Percentiles rank a stretch among this genome's conserved stretches.
Conservation (phyloP, 2,113 vertebrate genomes). For the Cavia aperea region DNA sequence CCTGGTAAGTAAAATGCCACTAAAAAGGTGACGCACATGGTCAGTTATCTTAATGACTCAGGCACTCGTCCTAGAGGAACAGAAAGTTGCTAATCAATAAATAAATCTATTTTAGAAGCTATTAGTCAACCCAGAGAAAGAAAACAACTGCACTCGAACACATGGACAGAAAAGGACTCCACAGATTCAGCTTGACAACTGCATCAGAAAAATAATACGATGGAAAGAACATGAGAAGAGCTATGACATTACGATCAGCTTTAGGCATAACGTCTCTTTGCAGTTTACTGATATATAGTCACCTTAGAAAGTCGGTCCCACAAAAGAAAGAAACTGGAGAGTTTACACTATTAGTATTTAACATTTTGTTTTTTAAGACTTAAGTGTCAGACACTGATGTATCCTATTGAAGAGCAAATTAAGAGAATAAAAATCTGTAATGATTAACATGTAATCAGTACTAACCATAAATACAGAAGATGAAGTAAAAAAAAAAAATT, state of each 20-base stretch:
- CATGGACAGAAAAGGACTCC: background rate
- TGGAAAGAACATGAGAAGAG: conserved; percentile 1
- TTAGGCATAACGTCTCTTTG: background rate
- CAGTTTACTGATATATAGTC: background rate
- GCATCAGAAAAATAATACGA: background rate
- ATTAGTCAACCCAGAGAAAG: conserved; percentile 13
- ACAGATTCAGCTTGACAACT: conserved; percentile 19
- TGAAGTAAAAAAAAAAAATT: background rate
- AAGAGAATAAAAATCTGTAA: conserved; percentile 21
- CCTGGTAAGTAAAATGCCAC: background rate
- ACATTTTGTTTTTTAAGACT: background rate
- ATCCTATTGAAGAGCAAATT: background rate
- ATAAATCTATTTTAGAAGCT: conserved; percentile 15
- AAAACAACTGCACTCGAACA: conserved; percentile 17
- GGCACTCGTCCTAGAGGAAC: background rate
- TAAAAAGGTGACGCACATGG: background rate
- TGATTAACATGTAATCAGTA: conserved; percentile 1
- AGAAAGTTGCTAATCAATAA: conserved; percentile 15
- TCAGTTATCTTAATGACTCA: conserved; percentile 23
- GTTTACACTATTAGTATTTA: conserved; percentile 34
- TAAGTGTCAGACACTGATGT: background rate
- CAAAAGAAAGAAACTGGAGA: background rate
- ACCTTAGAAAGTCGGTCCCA: background rate
- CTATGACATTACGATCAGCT: background rate
- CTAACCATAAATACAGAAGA: background rate